These are phyloP conservation scores for Mus caroli DNA, from an alignment of 2,797 vertebrate genomes.

Conservation along the genomic window DNA sequence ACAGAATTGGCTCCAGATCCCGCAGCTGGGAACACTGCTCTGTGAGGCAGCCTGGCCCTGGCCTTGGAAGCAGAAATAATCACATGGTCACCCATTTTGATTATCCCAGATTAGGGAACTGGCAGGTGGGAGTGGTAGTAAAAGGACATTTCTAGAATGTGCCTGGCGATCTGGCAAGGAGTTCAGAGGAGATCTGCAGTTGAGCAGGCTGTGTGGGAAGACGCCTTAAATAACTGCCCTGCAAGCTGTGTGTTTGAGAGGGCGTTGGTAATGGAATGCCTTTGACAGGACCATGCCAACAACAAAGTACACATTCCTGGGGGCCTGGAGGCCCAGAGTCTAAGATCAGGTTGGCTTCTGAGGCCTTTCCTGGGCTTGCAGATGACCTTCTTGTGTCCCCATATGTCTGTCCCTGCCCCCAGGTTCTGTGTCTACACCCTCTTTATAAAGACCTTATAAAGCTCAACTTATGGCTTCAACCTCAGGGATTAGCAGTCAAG, in stretches of 20 bases:
- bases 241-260: not conserved
- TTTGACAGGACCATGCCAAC: not conserved
- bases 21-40: fast-evolving
- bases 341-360: not conserved
- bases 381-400: not conserved
- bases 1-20: not conserved
- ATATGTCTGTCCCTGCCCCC: not conserved
- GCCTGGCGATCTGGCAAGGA: not conserved
- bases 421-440: not conserved
- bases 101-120: not conserved
- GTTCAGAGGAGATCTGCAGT: not conserved
- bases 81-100: not conserved
- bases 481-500: not conserved
- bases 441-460: not conserved
- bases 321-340: not conserved
- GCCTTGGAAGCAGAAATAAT: not conserved
- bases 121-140: not conserved
- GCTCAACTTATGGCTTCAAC: not conserved
- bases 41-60: not conserved
- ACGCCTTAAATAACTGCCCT: not conserved
- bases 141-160: not conserved
- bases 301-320: too few relatives aligned
- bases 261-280: fast-evolving
- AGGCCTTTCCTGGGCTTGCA: not conserved
- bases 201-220: not conserved